Evolutionary conservation across 2,888 invertebrate species (phyloP).

Genomic region (Phaonia tiefii): DNA sequence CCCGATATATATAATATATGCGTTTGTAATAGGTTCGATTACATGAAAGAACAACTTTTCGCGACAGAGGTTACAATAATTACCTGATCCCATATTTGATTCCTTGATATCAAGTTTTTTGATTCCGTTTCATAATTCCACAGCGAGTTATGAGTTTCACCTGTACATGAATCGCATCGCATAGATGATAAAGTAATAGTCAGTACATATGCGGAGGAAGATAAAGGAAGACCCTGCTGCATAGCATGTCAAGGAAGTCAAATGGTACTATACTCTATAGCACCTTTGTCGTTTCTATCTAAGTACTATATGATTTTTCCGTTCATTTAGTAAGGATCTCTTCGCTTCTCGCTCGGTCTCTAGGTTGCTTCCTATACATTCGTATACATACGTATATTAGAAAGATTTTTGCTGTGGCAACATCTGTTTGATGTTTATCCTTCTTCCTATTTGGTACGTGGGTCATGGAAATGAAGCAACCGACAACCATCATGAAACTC

Average conservation of each 20-base stretch:
- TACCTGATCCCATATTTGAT: too few relatives aligned
- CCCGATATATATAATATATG: too few relatives aligned
- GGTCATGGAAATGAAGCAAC: conserved; percentile 14
- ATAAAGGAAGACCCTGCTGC: background rate
- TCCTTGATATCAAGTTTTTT: too few relatives aligned
- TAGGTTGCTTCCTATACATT: background rate
- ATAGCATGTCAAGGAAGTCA: conserved; percentile 14
- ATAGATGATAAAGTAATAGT: background rate
- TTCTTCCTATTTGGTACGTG: background rate
- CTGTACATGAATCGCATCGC: background rate
- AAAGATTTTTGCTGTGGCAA: background rate
- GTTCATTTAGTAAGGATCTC: background rate
- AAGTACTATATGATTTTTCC: conserved; percentile 3
- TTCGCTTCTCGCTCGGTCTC: background rate
- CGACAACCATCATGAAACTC: conserved; percentile 1
- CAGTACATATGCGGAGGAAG: background rate
- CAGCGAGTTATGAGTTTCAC: background rate
- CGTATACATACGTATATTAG: background rate
- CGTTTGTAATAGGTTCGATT: too few relatives aligned
- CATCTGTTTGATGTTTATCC: conserved; percentile 27
- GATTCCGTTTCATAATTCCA: too few relatives aligned
- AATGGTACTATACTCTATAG: conserved; percentile 6
- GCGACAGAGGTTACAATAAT: too few relatives aligned
- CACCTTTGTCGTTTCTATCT: background rate
- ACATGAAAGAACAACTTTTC: too few relatives aligned